A percentile compares a stretch with the other conserved stretches of the same genome.
These are phyloP conservation scores for Pteromalus puparum DNA, from an alignment of 1,140 invertebrate genomes.

Conservation along the genomic window DNA sequence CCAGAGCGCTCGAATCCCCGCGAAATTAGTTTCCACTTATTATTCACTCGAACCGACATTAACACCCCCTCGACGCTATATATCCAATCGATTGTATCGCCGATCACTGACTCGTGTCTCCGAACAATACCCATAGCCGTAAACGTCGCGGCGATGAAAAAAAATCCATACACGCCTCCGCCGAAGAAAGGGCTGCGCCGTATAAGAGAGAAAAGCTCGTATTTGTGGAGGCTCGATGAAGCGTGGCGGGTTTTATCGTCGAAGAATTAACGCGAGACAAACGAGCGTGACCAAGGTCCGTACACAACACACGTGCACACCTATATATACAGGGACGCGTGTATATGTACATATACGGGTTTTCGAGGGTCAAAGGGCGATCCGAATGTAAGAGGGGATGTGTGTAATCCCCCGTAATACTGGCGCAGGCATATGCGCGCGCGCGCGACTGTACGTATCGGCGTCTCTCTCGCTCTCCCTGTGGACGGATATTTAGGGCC, in stretches of 20 bases:
- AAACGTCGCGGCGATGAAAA: not conserved
- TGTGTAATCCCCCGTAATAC: constrained; percentile 71
- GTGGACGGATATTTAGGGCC: constrained; percentile 74
- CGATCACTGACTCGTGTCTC: not conserved
- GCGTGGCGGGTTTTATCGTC: constrained; percentile 40
- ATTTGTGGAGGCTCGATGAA: constrained; percentile 32
- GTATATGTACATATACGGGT: constrained; percentile 49
- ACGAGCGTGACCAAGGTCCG: constrained; percentile 71
- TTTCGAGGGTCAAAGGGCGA: constrained; percentile 29
- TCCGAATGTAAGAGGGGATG: constrained; percentile 54
- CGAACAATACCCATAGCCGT: not conserved
- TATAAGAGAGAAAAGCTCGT: constrained; percentile 31
- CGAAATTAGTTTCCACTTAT: constrained; percentile 50
- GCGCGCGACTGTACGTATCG: constrained; percentile 63
- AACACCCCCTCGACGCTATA: not conserved
- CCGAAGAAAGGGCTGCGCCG: not conserved
- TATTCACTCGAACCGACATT: constrained; percentile 15
- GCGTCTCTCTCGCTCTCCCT: constrained; percentile 62
- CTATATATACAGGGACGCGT: not conserved
- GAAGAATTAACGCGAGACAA: constrained; percentile 71
- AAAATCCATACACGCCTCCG: not conserved
- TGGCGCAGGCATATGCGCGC: constrained; percentile 69
- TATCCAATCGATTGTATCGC: not conserved
- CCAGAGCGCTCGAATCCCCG: not conserved
- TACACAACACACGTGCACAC: constrained; percentile 49